Conservation (phyloP, 2,797 vertebrate species). For the Ibycter americanus region DNA sequence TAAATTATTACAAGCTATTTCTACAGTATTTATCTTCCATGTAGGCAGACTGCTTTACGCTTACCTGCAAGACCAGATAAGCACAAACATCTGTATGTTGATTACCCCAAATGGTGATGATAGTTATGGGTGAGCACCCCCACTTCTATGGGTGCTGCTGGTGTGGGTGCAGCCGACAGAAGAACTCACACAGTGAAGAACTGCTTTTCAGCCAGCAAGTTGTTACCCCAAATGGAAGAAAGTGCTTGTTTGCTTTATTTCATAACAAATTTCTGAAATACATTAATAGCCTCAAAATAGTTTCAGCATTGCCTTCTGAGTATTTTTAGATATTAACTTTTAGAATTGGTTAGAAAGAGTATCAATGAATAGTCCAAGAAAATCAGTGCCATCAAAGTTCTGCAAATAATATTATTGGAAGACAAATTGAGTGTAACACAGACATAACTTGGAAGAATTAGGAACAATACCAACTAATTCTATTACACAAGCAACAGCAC, state of each 20-base stretch:
- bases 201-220: background rate
- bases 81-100: background rate
- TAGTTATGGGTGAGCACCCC: rapidly evolving
- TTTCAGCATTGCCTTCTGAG: background rate
- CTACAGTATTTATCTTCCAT: background rate
- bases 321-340: background rate
- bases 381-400: background rate
- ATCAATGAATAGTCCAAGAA: background rate
- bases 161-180: background rate
- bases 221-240: background rate
- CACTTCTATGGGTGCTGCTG: background rate
- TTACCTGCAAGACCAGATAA: background rate
- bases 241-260: background rate
- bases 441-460: background rate
- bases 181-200: background rate
- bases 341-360: background rate
- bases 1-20: background rate
- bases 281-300: background rate
- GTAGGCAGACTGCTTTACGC: background rate
- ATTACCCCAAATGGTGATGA: background rate
- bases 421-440: background rate
- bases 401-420: background rate
- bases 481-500: background rate
- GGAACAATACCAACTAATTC: background rate
- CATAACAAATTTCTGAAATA: background rate